These are phyloP conservation scores for Athene noctua DNA, from an alignment of 2,113 vertebrate genomes.

Conservation along the genomic window DNA sequence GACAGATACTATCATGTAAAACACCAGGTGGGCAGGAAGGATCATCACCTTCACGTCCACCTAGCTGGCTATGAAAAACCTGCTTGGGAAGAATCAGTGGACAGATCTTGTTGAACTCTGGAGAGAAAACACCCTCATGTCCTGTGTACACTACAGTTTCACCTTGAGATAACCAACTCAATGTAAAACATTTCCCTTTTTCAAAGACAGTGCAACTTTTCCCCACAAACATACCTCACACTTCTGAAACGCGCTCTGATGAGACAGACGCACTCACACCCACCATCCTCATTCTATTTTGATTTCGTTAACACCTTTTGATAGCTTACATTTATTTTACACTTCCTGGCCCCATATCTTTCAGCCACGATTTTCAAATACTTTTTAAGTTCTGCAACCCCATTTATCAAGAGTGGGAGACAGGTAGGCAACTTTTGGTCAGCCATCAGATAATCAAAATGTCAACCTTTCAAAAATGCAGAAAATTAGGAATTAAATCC, in stretches of 20 bases:
- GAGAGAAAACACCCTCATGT: neutral
- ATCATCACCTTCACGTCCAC: neutral
- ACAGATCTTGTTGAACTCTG: neutral
- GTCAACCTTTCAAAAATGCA: neutral
- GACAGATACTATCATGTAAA: neutral
- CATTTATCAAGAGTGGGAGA: neutral
- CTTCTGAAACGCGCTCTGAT: neutral
- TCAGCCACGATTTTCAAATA: neutral
- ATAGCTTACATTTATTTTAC: neutral
- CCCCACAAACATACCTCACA: neutral
- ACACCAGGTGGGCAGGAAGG: neutral
- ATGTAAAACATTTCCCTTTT: neutral
- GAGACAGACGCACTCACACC: fast-evolving
- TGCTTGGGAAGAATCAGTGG: neutral
- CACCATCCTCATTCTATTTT: neutral
- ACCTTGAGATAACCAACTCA: neutral
- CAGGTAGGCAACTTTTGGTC: neutral
- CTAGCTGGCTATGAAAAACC: neutral
- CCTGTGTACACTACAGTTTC: neutral
- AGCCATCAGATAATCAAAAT: neutral
- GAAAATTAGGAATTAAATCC: neutral
- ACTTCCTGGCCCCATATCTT: neutral
- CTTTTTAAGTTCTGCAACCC: neutral
- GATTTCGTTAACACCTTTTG: neutral
- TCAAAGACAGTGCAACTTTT: neutral